A percentile compares a stretch with the other conserved stretches of the same genome.
Conservation (phyloP, 1,140 invertebrate species). For the Drosophila yakuba region DNA sequence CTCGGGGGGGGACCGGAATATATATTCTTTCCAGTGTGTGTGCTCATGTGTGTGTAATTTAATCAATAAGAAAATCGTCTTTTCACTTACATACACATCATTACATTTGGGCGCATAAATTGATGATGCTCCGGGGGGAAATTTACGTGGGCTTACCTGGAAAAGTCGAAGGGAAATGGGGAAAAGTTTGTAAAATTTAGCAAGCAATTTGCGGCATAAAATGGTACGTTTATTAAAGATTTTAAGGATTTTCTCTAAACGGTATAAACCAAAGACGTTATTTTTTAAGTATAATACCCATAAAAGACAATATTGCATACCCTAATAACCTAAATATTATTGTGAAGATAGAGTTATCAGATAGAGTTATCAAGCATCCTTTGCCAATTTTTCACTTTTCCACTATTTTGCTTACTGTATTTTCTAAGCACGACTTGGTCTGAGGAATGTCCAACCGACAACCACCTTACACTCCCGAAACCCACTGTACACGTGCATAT, state of each 20-base stretch:
- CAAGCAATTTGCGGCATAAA: conserved; percentile 16
- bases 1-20: conserved; percentile 8
- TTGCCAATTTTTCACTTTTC: no score
- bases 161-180: conserved; percentile 24
- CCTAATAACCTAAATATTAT: no score
- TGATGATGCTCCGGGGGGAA: conserved; percentile 42
- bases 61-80: conserved; percentile 75
- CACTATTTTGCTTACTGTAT: no score
- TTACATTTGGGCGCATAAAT: conserved; percentile 67
- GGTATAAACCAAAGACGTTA: no score
- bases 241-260: background rate
- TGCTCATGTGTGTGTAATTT: conserved; percentile 60
- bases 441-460: background rate
- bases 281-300: no score
- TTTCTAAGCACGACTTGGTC: no score
- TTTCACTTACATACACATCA: conserved; percentile 70
- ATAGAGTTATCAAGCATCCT: no score
- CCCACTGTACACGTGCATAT: conserved; percentile 13
- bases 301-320: no score
- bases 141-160: conserved; percentile 57
- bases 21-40: conserved; percentile 15
- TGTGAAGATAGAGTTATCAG: no score
- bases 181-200: conserved; percentile 20
- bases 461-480: conserved; percentile 1
- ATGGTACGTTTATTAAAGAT: conserved; percentile 6